Evolutionary conservation across 1,140 invertebrate genomes (phyloP), one percentile per base, ranked within the genome.

Genomic region (Diabrotica virgifera): DNA sequence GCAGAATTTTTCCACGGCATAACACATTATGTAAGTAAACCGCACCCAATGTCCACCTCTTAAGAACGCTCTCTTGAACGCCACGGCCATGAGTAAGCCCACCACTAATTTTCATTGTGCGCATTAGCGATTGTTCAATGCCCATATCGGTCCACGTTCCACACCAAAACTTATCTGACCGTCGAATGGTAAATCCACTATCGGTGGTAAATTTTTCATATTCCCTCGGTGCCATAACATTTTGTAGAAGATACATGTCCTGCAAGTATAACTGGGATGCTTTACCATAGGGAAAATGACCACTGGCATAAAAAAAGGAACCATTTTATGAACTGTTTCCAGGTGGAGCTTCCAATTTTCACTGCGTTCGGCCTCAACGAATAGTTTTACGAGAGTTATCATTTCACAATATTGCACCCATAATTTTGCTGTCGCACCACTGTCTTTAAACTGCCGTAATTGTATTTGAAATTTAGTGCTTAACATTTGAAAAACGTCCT

Each of bases 381-480:
- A 77, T 58, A 74, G 64, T 63, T 75, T 73, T 24, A 68, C 58
- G 64, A 77, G 60, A 8, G 69, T 72, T 51, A 77, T 72, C 76
- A 77, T 75, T 35, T 51, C 12, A 71, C 74, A 78, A 70, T 79
- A 79, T 64, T 77, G 73, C 24, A 76, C 65, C 76, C 77, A 79
- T 58, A 78, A 65, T 71, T 76, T 71, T 59, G 73, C 71, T 36
- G 78, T 77, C 13, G 0, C 8, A 55, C 60, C 24, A 54, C 64
- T 10, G 66, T 65, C 6, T 53, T 52, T 38, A 36, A 62, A 14
- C 52, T 59, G 63, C 13, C 55, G 70, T 40, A 75, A 37, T 74
- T 75, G 66, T 64, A 72, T 9, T 65, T 69, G 65, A 57, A 76
- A 75, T 65, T 65, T 54, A 65, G 70, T 10, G 72, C 38, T 52